A percentile compares a stretch with the other conserved stretches of the same genome.
Evolutionary conservation across 2,888 invertebrate genomes (phyloP).

Genomic region (Antheraea assamensis): DNA sequence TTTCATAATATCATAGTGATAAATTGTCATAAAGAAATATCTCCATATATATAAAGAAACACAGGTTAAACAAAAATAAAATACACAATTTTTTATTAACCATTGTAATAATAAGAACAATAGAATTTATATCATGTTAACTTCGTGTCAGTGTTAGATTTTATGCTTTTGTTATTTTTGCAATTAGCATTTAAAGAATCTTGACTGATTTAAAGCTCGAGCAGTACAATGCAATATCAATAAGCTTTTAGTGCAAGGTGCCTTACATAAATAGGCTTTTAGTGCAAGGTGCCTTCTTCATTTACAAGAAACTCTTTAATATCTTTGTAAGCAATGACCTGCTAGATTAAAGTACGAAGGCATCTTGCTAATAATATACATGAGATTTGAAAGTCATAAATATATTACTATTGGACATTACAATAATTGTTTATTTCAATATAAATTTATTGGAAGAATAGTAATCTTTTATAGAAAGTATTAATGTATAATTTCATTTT

Average conservation of each 20-base stretch:
- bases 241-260: slow-evolving; percentile 1
- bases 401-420: neutral
- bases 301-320: neutral
- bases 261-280: neutral
- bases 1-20: no score
- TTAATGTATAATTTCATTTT: neutral
- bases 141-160: neutral
- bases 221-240: neutral
- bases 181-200: neutral
- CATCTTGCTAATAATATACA: neutral
- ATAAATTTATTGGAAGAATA: slow-evolving; percentile 14
- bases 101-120: neutral
- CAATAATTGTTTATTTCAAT: neutral
- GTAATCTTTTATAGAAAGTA: slow-evolving; percentile 15
- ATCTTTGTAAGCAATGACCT: neutral
- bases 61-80: neutral
- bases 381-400: neutral
- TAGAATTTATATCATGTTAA: neutral
- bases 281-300: slow-evolving; percentile 4
- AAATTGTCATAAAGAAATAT: no score
- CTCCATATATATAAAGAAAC: neutral
- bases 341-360: neutral
- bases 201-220: neutral
- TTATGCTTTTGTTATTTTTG: neutral
- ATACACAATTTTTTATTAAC: neutral